phyloP scores from a whole-genome alignment of 2,113 vertebrate genomes.

The Monarcha castaneiventris region DNA sequence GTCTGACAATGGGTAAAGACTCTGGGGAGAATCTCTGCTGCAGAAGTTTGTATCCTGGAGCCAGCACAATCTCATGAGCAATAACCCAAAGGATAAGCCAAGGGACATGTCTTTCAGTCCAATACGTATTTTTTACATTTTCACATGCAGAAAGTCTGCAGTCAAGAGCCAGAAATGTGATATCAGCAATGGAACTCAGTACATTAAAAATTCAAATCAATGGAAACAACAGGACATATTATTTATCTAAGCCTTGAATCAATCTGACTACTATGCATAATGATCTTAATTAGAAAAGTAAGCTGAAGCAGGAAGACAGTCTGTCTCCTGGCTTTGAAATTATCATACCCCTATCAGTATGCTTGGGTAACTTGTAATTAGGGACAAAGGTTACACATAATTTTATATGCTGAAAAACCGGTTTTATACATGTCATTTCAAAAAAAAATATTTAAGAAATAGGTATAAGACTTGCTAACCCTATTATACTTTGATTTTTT shows the following conservation, averaged over 20 bases:
- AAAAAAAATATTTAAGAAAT: constrained; percentile 56
- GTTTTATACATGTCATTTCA: constrained; percentile 44
- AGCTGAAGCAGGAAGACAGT: constrained; percentile 46
- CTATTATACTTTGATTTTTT: not conserved
- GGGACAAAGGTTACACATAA: constrained; percentile 64
- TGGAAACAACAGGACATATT: constrained; percentile 53
- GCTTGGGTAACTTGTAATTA: constrained; percentile 62
- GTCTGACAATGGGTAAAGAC: not conserved
- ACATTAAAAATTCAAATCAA: constrained; percentile 58
- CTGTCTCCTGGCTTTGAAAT: constrained; percentile 60
- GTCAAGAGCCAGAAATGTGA: not conserved
- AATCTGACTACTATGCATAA: constrained; percentile 52
- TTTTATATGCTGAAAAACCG: constrained; percentile 51
- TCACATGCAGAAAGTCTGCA: constrained; percentile 1
- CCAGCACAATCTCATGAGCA: not conserved
- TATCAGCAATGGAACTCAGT: constrained; percentile 21
- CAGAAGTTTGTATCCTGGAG: constrained; percentile 10
- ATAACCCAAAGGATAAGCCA: not conserved
- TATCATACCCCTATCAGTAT: constrained; percentile 55
- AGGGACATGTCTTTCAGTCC: not conserved
- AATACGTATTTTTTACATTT: not conserved
- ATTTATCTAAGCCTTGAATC: constrained; percentile 62
- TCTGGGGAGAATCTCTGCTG: not conserved
- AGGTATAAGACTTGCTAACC: not conserved
- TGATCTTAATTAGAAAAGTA: constrained; percentile 65